Conservation (phyloP, 1,140 invertebrate species). For the Drosophila melanica region DNA sequence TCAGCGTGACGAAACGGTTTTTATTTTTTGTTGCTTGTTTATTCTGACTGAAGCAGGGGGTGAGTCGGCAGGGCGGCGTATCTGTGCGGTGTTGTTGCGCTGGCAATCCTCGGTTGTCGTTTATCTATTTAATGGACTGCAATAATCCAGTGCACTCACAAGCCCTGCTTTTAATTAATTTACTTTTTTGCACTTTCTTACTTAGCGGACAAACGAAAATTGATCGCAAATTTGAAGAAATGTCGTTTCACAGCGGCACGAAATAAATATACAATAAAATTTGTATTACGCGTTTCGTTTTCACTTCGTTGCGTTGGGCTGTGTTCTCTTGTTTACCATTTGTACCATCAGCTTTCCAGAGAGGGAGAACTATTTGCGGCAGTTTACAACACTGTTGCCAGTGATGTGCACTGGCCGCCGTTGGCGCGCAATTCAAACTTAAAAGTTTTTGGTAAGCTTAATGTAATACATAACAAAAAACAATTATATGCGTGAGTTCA, state of each 20-base stretch:
- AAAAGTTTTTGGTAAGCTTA: neutral
- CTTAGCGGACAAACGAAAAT: constrained; percentile 30
- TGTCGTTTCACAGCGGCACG: constrained; percentile 57
- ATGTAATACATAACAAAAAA: too few species aligned
- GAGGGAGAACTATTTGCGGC: constrained; percentile 3
- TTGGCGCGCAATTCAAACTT: constrained; percentile 26
- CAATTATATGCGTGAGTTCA: too few species aligned
- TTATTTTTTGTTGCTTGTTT: constrained; percentile 16
- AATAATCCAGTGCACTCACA: constrained; percentile 33
- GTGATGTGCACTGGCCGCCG: neutral
- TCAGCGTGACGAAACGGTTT: constrained; percentile 74
- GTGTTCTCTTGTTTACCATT: constrained; percentile 49
- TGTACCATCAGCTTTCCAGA: constrained; percentile 37
- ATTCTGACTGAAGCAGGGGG: neutral
- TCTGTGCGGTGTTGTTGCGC: constrained; percentile 34
- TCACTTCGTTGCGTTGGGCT: constrained; percentile 26
- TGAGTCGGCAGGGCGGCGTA: constrained; percentile 8
- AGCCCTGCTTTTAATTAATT: constrained; percentile 41
- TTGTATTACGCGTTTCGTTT: constrained; percentile 44
- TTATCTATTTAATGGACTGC: constrained; percentile 18
- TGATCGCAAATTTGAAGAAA: constrained; percentile 50
- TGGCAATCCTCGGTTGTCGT: constrained; percentile 29
- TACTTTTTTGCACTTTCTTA: constrained; percentile 42
- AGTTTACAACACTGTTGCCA: constrained; percentile 31
- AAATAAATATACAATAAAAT: constrained; percentile 74